Evolutionary conservation across 2,113 vertebrate genomes (phyloP).

Genomic region (Hemicordylus capensis): DNA sequence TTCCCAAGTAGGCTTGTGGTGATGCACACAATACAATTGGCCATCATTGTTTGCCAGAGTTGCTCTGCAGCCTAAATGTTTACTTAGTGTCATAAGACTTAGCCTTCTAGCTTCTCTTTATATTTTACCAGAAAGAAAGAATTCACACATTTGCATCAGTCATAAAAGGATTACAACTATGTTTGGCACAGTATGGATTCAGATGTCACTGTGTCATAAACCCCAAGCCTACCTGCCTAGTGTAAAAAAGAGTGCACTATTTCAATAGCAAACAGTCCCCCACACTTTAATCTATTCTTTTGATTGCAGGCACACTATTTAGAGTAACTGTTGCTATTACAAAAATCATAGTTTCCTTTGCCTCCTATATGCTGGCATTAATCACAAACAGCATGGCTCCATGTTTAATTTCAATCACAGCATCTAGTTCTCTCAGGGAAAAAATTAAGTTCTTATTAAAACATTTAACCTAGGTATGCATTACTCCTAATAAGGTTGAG

Average conservation of each 20-base stretch:
- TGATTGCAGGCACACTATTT: slow-evolving; percentile 56
- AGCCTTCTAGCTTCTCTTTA: neutral
- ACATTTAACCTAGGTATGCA: slow-evolving; percentile 38
- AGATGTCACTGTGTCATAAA: neutral
- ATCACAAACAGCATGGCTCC: slow-evolving; percentile 70
- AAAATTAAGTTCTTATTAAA: slow-evolving; percentile 58
- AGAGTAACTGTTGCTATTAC: slow-evolving; percentile 62
- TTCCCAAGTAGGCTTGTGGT: neutral
- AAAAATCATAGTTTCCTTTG: slow-evolving; percentile 57
- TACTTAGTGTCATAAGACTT: neutral
- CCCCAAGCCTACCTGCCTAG: neutral
- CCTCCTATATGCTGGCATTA: slow-evolving; percentile 62
- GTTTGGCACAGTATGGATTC: neutral
- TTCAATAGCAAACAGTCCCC: slow-evolving; percentile 49
- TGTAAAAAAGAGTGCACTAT: neutral
- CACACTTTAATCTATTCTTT: slow-evolving; percentile 43
- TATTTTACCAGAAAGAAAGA: neutral
- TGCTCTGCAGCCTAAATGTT: neutral
- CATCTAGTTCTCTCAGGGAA: slow-evolving; percentile 62
- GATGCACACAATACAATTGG: neutral
- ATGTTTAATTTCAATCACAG: slow-evolving; percentile 73
- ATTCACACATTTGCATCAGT: neutral
- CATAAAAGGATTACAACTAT: neutral
- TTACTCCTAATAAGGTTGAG: slow-evolving; percentile 30
- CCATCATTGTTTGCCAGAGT: neutral